Base-by-base conservation (phyloP, 2,888 invertebrate genomes). In the Hydriomena furcata region DNA sequence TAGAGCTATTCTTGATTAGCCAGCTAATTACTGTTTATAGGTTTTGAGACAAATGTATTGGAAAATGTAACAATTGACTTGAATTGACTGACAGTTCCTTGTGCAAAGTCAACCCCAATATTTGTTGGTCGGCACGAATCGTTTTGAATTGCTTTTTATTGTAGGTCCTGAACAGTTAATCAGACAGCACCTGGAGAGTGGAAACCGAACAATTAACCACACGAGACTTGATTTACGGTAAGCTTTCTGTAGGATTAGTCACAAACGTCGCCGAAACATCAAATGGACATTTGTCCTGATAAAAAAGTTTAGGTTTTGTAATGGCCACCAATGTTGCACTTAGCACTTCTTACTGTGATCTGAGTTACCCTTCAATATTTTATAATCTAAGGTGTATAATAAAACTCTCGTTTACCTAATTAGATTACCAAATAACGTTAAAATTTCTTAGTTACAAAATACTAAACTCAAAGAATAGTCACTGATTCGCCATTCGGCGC, bases 401-500 rank as follows among this genome's bases (percentile, higher is more conserved):
- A 72, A 73, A 69, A 75, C 73, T 75, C 74, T 73, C 77, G 73
- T 77, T 82, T 71, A 73, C 69, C 67, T 76, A 81, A 75, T 79
- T 80, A 76, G 66, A 82, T 84, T 86, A 89, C 80, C 80, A 73
- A 82, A 74, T 84, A 86, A 84, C 79, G 80, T 82, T 81, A 85
- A 83, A 89, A 87, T 88, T 86, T 86, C 84, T 79, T 85, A 84
- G 75, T 82, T 86, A 84, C 64, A 86, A 89, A 89, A 85, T 88
- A 86, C 74, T 79, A 78, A 82, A 82, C 86, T 88, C 86, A 85
- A 87, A 88, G 88, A 86, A 82, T 83, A 86, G 76, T 89, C 88
- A 89, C 88, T 85, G 79, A 84, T 84, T 90, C 89, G 88, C 89
- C 89, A 90, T 90, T 89, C 89, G 88, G 89, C 89, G 89, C 89